These are phyloP conservation scores for Gnathochromis pfefferi DNA, from an alignment of 2,113 vertebrate species.

Conservation along the genomic window DNA sequence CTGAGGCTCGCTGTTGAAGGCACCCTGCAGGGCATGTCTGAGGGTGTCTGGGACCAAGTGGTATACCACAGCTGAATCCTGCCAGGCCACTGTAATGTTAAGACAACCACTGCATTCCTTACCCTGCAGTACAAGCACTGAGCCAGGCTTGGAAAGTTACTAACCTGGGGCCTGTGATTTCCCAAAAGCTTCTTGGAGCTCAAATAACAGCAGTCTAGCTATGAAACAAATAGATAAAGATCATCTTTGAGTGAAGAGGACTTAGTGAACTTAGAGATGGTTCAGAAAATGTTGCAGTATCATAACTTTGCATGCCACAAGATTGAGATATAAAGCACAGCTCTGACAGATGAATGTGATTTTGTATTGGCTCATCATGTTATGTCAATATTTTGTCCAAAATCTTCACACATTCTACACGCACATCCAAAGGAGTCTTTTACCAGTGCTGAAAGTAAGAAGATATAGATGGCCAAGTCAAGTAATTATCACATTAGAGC, in stretches of 20 bases:
- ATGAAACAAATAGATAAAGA: slow-evolving; percentile 5
- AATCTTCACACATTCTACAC: not conserved
- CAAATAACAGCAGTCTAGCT: not conserved
- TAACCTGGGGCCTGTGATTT: slow-evolving; percentile 22
- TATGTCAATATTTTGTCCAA: not conserved
- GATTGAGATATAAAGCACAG: not conserved
- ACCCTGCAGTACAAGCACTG: slow-evolving; percentile 26
- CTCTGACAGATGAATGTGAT: not conserved
- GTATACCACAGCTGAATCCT: slow-evolving; percentile 36
- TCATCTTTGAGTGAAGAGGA: not conserved
- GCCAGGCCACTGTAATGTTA: slow-evolving; percentile 65
- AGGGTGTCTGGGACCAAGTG: slow-evolving; percentile 32
- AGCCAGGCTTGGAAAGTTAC: slow-evolving; percentile 53
- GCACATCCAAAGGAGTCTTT: not conserved
- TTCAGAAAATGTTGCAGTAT: not conserved
- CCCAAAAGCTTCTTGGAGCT: slow-evolving; percentile 18
- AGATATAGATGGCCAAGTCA: not conserved
- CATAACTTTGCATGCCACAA: not conserved
- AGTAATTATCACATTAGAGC: not conserved
- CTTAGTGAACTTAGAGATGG: not conserved
- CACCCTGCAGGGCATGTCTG: slow-evolving; percentile 42
- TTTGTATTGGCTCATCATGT: not conserved
- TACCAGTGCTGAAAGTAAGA: not conserved
- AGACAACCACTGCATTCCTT: slow-evolving; percentile 66
- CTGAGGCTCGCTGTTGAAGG: not conserved